phyloP scores from a whole-genome alignment of 2,113 vertebrate genomes.

The Aspidoscelis tigris region DNA sequence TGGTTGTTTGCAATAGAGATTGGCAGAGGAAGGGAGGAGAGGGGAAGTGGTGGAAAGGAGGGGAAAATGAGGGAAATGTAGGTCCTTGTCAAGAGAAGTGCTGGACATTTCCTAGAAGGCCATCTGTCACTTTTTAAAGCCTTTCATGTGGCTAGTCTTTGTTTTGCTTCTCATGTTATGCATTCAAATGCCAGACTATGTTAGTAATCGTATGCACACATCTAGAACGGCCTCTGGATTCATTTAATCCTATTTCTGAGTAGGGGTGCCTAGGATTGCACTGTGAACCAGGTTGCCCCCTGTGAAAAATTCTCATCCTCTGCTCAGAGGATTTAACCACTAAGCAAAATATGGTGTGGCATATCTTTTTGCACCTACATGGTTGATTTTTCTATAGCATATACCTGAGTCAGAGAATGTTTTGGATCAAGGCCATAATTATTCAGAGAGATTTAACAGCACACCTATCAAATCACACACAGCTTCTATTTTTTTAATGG shows the following conservation, averaged over 20 bases:
- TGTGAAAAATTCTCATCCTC: background rate
- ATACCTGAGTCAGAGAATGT: too few relatives aligned
- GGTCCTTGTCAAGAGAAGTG: background rate
- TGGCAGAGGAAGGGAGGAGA: background rate
- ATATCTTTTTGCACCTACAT: background rate
- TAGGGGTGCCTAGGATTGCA: background rate
- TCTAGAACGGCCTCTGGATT: background rate
- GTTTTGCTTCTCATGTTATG: background rate
- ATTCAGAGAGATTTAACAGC: background rate
- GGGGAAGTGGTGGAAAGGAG: too few relatives aligned
- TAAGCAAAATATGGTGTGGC: background rate
- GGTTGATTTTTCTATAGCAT: background rate
- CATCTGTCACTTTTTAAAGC: slow-evolving; percentile 1
- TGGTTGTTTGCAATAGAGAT: background rate
- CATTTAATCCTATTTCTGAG: too few relatives aligned
- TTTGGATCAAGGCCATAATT: background rate
- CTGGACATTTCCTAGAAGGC: background rate
- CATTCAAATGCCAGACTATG: background rate
- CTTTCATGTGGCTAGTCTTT: background rate
- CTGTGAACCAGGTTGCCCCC: background rate
- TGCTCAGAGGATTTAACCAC: background rate
- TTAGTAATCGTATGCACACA: background rate
- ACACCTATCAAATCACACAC: background rate
- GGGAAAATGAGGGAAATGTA: too few relatives aligned
- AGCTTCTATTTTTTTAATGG: background rate